Conservation (phyloP, 1,140 invertebrate genomes). For the Drosophila repleta region DNA sequence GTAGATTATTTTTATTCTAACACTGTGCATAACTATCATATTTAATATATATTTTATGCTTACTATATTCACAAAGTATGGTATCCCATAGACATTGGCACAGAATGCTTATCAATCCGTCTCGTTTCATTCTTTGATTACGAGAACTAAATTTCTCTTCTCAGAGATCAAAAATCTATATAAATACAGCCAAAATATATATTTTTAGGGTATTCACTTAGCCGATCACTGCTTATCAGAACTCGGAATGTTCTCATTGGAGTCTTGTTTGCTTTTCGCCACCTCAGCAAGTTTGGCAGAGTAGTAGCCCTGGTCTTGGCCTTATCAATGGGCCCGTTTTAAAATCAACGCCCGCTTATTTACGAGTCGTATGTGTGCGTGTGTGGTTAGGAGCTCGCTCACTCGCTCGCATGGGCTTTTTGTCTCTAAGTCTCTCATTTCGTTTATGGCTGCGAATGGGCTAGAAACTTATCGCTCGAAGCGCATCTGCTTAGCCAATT, state of each 20-base stretch:
- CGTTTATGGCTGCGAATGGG: constrained; percentile 74
- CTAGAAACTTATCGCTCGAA: constrained; percentile 59
- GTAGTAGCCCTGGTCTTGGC: constrained; percentile 16
- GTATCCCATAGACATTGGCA: too few relatives aligned
- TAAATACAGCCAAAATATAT: too few relatives aligned
- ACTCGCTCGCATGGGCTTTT: constrained; percentile 17
- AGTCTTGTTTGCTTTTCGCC: constrained; percentile 37
- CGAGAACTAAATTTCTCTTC: too few relatives aligned
- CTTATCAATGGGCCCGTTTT: constrained; percentile 77
- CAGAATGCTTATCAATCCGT: too few relatives aligned
- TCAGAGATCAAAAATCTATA: too few relatives aligned
- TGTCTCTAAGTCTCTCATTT: constrained; percentile 66
- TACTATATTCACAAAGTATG: too few relatives aligned
- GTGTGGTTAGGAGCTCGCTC: neutral
- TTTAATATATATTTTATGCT: too few relatives aligned
- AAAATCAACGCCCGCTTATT: constrained; percentile 80
- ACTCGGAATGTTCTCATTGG: neutral
- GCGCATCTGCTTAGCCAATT: constrained; percentile 55
- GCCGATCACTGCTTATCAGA: neutral
- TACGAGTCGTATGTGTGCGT: constrained; percentile 43
- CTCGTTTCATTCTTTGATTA: too few relatives aligned
- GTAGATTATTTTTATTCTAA: too few relatives aligned
- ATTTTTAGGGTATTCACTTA: neutral
- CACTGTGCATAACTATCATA: too few relatives aligned
- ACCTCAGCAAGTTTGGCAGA: constrained; percentile 66